Percentiles rank a stretch among this genome's conserved stretches.
These are phyloP conservation scores for Oreochromis grahami DNA, from an alignment of 2,797 vertebrate genomes.

Conservation along the genomic window DNA sequence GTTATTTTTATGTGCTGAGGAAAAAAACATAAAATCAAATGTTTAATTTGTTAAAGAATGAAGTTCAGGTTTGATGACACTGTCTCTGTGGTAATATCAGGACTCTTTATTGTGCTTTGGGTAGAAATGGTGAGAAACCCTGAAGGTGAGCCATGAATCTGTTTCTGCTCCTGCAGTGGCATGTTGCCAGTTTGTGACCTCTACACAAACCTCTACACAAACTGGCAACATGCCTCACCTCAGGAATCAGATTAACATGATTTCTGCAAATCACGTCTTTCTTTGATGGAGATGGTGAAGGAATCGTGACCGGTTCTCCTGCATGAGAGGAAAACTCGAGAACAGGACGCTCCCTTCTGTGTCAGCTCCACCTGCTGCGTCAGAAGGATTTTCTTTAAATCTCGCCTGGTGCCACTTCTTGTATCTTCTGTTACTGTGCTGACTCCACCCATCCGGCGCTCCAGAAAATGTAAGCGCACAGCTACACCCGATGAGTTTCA, in stretches of 20 bases:
- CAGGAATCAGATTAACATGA: neutral
- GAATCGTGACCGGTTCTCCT: neutral
- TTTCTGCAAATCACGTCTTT: neutral
- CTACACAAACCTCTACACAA: neutral
- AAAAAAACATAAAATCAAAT: neutral
- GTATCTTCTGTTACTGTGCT: neutral
- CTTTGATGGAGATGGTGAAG: accelerated
- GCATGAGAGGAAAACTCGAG: neutral
- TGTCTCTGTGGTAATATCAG: neutral
- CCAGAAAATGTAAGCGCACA: neutral
- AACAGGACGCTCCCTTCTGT: neutral
- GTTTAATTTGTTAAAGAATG: neutral
- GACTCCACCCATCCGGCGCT: neutral
- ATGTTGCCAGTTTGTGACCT: neutral
- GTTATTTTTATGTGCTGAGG: neutral
- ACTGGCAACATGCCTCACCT: neutral
- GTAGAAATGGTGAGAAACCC: neutral
- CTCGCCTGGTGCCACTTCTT: neutral
- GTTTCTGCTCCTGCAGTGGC: neutral
- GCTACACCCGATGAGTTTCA: neutral
- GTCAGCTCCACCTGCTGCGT: neutral
- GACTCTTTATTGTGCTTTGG: neutral
- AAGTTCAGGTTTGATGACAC: neutral
- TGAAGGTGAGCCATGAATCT: neutral
- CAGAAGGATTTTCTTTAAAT: neutral